Conservation (phyloP, 2,888 invertebrate species). For the Cephalotes varians region DNA sequence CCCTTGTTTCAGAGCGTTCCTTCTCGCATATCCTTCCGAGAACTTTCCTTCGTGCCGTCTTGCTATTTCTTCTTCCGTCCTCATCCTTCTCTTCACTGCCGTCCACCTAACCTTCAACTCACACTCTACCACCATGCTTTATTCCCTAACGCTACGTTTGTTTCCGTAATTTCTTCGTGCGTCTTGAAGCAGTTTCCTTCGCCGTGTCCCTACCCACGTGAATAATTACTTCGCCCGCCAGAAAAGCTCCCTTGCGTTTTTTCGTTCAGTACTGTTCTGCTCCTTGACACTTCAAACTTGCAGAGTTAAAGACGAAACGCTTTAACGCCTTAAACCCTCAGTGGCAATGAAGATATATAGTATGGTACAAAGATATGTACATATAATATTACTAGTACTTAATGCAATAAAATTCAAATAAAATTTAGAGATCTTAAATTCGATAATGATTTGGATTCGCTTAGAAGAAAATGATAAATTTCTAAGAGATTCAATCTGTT, state of each 20-base stretch:
- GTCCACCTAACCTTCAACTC: constrained; percentile 39
- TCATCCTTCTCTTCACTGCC: constrained; percentile 31
- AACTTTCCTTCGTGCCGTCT: constrained; percentile 43
- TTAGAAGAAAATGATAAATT: neutral
- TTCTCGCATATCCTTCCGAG: constrained; percentile 39
- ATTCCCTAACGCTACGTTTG: constrained; percentile 67
- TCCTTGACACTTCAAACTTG: constrained; percentile 7
- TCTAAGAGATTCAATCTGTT: neutral
- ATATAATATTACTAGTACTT: neutral
- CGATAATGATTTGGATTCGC: neutral
- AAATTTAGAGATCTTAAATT: neutral
- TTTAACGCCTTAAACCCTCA: constrained; percentile 2
- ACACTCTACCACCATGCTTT: constrained; percentile 51
- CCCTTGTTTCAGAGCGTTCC: constrained; percentile 24
- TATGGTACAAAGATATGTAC: neutral
- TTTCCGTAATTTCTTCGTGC: constrained; percentile 58
- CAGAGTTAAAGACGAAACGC: constrained; percentile 18
- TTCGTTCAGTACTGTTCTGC: constrained; percentile 14
- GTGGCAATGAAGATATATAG: neutral
- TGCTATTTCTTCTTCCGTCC: constrained; percentile 40
- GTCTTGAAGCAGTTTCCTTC: constrained; percentile 50
- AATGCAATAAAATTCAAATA: neutral
- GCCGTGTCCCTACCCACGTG: constrained; percentile 62
- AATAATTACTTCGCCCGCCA: constrained; percentile 73
- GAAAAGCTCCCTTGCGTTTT: constrained; percentile 49